A percentile compares a stretch with the other conserved stretches of the same genome.
Conservation (phyloP, 2,888 invertebrate species). For the Rhamphomyia laevipes region DNA sequence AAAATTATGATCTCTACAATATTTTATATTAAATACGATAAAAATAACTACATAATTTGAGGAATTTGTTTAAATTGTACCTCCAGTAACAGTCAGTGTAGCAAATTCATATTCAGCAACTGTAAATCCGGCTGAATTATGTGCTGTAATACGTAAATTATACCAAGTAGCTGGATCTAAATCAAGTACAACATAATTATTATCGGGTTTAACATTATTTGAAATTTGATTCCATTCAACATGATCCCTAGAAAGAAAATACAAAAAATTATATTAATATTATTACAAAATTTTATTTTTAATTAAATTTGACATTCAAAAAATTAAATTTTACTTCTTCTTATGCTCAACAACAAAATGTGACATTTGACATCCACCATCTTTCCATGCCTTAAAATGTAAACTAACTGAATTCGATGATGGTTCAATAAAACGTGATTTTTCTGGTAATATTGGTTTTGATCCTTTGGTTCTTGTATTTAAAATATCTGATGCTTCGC, state of each 20-base stretch:
- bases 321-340: conserved; percentile 73
- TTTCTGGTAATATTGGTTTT: conserved; percentile 85
- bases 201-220: conserved; percentile 82
- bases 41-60: too few species aligned
- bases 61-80: conserved; percentile 45
- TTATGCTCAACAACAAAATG: conserved; percentile 92
- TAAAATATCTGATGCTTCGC: conserved; percentile 78
- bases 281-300: conserved; percentile 13
- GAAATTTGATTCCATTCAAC: conserved; percentile 90
- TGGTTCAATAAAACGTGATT: conserved; percentile 80
- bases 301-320: too few species aligned
- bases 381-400: conserved; percentile 86
- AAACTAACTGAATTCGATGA: conserved; percentile 88
- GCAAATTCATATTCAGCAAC: conserved; percentile 94
- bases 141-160: conserved; percentile 78
- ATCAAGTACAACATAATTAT: conserved; percentile 82
- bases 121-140: conserved; percentile 92
- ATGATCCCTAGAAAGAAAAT: conserved; percentile 47
- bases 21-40: too few species aligned
- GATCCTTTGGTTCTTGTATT: conserved; percentile 86
- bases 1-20: too few species aligned
- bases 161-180: conserved; percentile 92
- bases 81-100: conserved; percentile 86
- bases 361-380: conserved; percentile 90
- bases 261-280: conserved; percentile 4